Conservation (phyloP, 1,140 invertebrate genomes). For the Pygmarrhopalites habei region DNA sequence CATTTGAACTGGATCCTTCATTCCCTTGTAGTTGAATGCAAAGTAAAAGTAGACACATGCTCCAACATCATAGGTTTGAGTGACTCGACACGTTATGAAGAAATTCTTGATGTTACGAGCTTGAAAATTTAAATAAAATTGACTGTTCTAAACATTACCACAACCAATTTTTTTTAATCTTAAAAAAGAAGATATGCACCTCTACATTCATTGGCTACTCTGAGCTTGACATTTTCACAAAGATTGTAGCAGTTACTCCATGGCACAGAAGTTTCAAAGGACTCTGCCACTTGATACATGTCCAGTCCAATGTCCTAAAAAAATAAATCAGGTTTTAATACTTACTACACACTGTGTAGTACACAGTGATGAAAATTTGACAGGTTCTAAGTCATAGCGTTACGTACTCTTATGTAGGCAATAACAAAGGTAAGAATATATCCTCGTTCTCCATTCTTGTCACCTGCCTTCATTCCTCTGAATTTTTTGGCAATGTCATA, state of each 20-base stretch:
- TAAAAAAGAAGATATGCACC: constrained; percentile 39
- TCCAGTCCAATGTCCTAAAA: constrained; percentile 90
- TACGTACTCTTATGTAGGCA: constrained; percentile 84
- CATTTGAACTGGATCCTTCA: constrained; percentile 46
- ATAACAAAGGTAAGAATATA: constrained; percentile 98
- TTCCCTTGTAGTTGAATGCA: constrained; percentile 69
- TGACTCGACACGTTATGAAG: constrained; percentile 75
- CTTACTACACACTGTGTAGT: no score
- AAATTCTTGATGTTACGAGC: constrained; percentile 54
- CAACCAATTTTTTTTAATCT: background rate
- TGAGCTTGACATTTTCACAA: constrained; percentile 81
- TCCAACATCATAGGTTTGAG: constrained; percentile 94
- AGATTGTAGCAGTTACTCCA: constrained; percentile 83
- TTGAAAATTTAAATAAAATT: constrained; percentile 43
- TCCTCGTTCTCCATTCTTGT: constrained; percentile 86
- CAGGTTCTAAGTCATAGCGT: no score
- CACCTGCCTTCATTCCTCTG: constrained; percentile 78
- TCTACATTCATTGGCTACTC: constrained; percentile 67
- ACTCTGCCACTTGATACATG: constrained; percentile 83
- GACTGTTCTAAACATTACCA: no score
- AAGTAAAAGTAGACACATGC: constrained; percentile 99
- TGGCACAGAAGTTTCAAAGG: constrained; percentile 95
- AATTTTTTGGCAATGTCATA: constrained; percentile 66
- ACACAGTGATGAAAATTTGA: constrained; percentile 15
- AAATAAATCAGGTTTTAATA: background rate